Conservation (phyloP, 2,888 invertebrate species). For the Autographa pulchrina region DNA sequence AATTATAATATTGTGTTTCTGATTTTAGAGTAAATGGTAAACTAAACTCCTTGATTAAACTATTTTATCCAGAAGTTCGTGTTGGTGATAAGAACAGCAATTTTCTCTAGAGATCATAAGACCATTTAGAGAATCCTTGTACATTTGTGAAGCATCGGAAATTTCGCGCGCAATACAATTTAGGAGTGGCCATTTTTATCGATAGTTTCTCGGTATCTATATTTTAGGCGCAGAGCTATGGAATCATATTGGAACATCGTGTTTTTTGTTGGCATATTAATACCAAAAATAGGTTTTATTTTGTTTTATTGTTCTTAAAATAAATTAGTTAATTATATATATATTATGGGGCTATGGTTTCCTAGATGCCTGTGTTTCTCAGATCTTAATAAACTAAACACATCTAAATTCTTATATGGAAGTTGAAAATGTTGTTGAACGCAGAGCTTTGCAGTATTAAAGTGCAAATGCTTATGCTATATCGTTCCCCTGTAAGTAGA, state of each 20-base stretch:
- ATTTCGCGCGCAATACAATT: conserved; percentile 35
- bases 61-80: not conserved
- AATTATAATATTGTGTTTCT: not conserved
- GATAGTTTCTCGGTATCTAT: conserved; percentile 29
- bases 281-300: not conserved
- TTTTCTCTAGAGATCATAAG: conserved; percentile 20
- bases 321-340: too few species aligned
- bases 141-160: conserved; percentile 9
- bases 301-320: not conserved
- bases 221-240: conserved; percentile 11
- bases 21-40: not conserved
- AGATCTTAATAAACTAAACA: too few species aligned
- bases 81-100: conserved; percentile 19
- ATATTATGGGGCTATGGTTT: too few species aligned
- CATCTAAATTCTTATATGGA: too few species aligned
- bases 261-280: not conserved
- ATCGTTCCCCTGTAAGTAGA: not conserved
- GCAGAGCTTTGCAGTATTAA: not conserved
- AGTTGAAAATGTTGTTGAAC: too few species aligned
- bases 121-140: conserved; percentile 12
- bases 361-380: too few species aligned
- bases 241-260: not conserved
- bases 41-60: not conserved
- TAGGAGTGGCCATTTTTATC: conserved; percentile 38
- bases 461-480: not conserved